Evolutionary conservation across 2,113 vertebrate species (phyloP).

Genomic region (Empidonax traillii): DNA sequence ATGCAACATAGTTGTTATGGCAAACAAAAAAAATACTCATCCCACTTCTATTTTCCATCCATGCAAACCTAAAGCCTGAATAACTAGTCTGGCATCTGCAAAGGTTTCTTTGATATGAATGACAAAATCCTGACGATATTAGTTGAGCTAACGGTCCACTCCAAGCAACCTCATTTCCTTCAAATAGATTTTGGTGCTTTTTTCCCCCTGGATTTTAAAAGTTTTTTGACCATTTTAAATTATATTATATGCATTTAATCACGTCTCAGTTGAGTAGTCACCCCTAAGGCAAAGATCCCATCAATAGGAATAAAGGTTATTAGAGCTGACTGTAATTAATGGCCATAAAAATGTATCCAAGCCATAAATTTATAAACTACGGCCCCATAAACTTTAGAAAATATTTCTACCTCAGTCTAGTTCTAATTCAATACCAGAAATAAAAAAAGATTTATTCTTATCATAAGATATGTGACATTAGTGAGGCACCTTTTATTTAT

Average conservation of each 20-base stretch:
- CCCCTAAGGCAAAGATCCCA: not conserved
- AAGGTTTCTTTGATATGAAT: not conserved
- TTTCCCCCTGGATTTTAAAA: not conserved
- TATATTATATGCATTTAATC: not conserved
- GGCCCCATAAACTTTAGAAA: not conserved
- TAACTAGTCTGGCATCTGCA: not conserved
- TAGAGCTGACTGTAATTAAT: not conserved
- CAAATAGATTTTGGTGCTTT: not conserved
- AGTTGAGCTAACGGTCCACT: not conserved
- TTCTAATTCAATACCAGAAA: not conserved
- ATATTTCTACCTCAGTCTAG: not conserved
- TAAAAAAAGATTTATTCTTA: not conserved
- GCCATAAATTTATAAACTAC: not conserved
- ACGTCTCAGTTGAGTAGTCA: not conserved
- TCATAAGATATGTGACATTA: not conserved
- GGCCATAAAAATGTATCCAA: not conserved
- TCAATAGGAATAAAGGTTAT: not conserved
- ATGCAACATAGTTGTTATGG: not conserved
- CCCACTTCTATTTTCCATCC: not conserved
- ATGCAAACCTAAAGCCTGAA: not conserved
- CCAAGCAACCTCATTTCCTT: not conserved
- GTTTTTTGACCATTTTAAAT: not conserved
- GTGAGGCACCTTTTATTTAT: not conserved
- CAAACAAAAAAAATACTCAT: not conserved
- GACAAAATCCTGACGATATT: not conserved